These are phyloP conservation scores for Planococcus citri DNA, from an alignment of 1,140 invertebrate species.

Conservation along the genomic window DNA sequence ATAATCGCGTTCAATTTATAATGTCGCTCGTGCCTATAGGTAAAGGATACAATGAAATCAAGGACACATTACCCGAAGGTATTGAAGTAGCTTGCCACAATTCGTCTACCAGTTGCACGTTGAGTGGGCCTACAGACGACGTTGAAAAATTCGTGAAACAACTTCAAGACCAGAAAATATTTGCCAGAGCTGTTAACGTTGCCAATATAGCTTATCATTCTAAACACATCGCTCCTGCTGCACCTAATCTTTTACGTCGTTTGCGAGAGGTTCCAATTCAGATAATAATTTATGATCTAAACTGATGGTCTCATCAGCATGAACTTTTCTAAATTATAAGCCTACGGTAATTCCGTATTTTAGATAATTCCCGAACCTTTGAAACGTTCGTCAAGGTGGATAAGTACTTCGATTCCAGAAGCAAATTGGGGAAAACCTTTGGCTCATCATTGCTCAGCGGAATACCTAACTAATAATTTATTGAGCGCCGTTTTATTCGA, in stretches of 20 bases:
- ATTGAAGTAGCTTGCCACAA: conserved; percentile 61
- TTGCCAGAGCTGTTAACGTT: conserved; percentile 57
- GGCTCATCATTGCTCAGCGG: conserved; percentile 60
- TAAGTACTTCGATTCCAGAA: conserved; percentile 73
- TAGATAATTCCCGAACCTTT: conserved; percentile 50
- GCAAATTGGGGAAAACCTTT: conserved; percentile 52
- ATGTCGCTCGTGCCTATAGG: conserved; percentile 38
- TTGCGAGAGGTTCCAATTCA: conserved; percentile 19
- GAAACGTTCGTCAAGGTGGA: conserved; percentile 60
- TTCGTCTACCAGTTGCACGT: conserved; percentile 49
- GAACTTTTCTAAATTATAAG: neutral
- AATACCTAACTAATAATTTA: conserved; percentile 85
- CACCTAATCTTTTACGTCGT: conserved; percentile 55
- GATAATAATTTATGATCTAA: no score
- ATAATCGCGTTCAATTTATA: no score
- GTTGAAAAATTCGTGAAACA: conserved; percentile 34
- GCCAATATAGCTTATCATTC: conserved; percentile 64
- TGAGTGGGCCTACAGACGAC: conserved; percentile 50
- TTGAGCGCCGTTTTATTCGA: conserved; percentile 31
- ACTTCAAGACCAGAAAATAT: conserved; percentile 54
- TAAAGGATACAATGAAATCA: conserved; percentile 37
- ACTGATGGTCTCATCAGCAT: neutral
- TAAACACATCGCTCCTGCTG: conserved; percentile 53
- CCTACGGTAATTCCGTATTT: neutral
- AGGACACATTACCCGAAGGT: conserved; percentile 45